Evolutionary conservation across 2,888 invertebrate genomes (phyloP).

Genomic region (Rhopalosiphum nymphaeae): DNA sequence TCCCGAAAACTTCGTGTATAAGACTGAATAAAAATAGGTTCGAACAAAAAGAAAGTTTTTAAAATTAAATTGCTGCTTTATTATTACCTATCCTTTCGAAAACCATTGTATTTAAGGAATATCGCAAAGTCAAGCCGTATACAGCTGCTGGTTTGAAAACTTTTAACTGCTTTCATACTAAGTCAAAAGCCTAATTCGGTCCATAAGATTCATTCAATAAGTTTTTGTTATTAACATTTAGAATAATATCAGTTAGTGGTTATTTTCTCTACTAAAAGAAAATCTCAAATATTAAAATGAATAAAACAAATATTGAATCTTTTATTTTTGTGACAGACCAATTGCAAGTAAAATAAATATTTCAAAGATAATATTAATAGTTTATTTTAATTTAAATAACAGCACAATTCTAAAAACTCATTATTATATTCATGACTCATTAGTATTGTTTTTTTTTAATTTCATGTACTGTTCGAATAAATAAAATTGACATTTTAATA

Average conservation of each 20-base stretch:
- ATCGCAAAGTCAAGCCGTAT: conserved; percentile 7
- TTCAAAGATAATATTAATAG: not conserved
- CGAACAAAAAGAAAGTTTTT: conserved; percentile 57
- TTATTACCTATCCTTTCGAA: conserved; percentile 47
- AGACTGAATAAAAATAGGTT: conserved; percentile 33
- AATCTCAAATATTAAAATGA: not conserved
- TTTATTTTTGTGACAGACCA: not conserved
- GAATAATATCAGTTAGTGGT: conserved; percentile 20
- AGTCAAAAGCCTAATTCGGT: conserved; percentile 55
- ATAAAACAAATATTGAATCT: not conserved
- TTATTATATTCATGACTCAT: conserved; percentile 19
- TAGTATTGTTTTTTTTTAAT: not conserved
- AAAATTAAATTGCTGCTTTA: conserved; percentile 49
- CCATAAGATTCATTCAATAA: conserved; percentile 27
- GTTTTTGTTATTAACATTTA: conserved; percentile 44
- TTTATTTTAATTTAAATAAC: not conserved
- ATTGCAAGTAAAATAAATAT: not conserved
- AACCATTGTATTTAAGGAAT: conserved; percentile 44
- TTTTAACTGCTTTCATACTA: conserved; percentile 55
- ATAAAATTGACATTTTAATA: not conserved
- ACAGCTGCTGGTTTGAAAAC: conserved; percentile 45
- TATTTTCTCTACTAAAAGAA: not conserved
- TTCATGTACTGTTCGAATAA: not conserved
- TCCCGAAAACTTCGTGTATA: not conserved
- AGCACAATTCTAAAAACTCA: not conserved